Conservation (phyloP, 2,113 vertebrate species). For the Pangasianodon hypophthalmus region DNA sequence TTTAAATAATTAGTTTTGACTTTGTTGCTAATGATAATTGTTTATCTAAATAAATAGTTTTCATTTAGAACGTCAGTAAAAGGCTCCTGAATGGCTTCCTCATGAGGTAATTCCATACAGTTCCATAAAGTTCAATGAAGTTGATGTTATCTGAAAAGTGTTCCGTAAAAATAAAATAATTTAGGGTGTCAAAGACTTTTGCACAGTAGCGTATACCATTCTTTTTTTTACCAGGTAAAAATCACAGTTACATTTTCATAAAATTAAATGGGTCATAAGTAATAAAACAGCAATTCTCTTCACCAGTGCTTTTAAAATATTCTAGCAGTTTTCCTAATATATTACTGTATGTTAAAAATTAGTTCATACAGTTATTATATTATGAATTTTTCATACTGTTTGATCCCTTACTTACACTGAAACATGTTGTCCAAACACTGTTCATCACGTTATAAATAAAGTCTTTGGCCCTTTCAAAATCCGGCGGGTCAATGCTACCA, state of each 20-base stretch:
- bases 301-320: background rate
- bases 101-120: background rate
- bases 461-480: conserved; percentile 78
- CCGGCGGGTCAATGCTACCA: conserved; percentile 65
- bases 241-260: too few species aligned
- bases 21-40: background rate
- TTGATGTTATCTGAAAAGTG: too few species aligned
- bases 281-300: too few species aligned
- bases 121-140: background rate
- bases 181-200: too few species aligned
- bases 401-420: conserved; percentile 63
- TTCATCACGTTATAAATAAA: conserved; percentile 76
- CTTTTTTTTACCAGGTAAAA: too few species aligned
- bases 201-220: too few species aligned
- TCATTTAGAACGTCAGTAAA: background rate
- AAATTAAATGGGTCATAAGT: too few species aligned
- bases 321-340: background rate
- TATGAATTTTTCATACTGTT: background rate
- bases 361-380: background rate
- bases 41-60: background rate
- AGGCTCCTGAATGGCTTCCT: background rate
- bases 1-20: background rate
- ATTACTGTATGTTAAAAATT: background rate
- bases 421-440: conserved; percentile 72
- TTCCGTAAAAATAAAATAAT: too few species aligned